Base-by-base conservation (phyloP, 1,140 invertebrate genomes). In the Teleopsis dalmanni region DNA sequence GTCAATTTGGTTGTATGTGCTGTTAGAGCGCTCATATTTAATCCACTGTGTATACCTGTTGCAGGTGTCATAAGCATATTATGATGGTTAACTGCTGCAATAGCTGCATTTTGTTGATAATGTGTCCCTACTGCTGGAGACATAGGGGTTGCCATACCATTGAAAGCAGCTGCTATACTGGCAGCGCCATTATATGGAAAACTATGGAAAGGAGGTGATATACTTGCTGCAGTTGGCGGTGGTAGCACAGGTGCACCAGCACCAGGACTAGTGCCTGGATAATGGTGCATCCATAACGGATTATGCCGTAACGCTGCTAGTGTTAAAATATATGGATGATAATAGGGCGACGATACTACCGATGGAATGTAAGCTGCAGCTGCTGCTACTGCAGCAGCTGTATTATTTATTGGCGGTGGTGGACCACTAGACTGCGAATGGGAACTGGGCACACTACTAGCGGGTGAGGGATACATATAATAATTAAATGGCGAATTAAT, bases 221-320 rank as follows among this genome's bases (percentile, higher is more conserved):
- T 43, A 41, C 63, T 36, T 26, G 45, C 34, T 16, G 46, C 51
- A 47, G 51, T 29, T 40, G 26, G 48, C 3, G 25, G 16, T 16
- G 27, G 23, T 29, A 10, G 46, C 11, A 59, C 45, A 34, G 59
- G 52, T n/a, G 54, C 43, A 33, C 53, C 47, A 16, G 56, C 29
- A 29, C 56, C 37, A 11, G 53, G 37, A 6, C 75, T 72, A 44
- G 74, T 73, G 40, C 73, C 68, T 37, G 71, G 74, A 54, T 77
- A 78, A 48, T 61, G 59, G 42, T 77, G 75, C 71, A 75, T 71
- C 75, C 75, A 76, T 46, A 76, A 48, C 22, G 76, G 73, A 45
- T 71, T 67, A 34, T 66, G 63, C 41, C 62, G 52, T 46, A 68
- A 35, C 3, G 65, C 65, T 35, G 62, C 59, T 29, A 69, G 44